phyloP scores from a whole-genome alignment of 2,888 invertebrate species.

The Campoplex capitator region DNA sequence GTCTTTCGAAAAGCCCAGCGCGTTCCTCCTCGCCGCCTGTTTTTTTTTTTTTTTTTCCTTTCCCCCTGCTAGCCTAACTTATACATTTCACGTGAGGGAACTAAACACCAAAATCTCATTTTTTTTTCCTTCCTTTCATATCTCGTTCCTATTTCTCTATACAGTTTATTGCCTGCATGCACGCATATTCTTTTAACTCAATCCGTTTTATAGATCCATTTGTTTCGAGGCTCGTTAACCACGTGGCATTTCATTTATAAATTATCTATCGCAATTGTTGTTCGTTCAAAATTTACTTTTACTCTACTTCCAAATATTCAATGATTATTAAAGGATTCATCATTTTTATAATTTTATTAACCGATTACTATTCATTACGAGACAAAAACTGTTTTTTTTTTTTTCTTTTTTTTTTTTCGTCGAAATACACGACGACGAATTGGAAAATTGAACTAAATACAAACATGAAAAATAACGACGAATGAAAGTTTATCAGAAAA shows the following conservation, averaged over 20 bases:
- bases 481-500: neutral
- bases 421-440: neutral
- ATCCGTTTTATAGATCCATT: neutral
- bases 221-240: neutral
- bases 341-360: no score
- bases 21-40: conserved; percentile 7
- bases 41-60: neutral
- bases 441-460: no score
- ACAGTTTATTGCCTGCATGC: conserved; percentile 10
- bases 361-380: no score
- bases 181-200: neutral
- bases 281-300: no score
- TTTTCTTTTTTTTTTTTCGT: neutral
- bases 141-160: neutral
- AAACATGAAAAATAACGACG: neutral
- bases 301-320: neutral
- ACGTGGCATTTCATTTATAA: no score
- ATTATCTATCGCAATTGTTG: neutral
- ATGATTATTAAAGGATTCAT: neutral
- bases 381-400: no score
- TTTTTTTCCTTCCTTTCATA: conserved; percentile 1
- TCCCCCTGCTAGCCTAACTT: conserved; percentile 38
- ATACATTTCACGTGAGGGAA: conserved; percentile 22
- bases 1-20: conserved; percentile 67
- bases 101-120: conserved; percentile 6